Base-by-base conservation (phyloP, 2,113 vertebrate genomes). In the Halcyon malimbica region DNA sequence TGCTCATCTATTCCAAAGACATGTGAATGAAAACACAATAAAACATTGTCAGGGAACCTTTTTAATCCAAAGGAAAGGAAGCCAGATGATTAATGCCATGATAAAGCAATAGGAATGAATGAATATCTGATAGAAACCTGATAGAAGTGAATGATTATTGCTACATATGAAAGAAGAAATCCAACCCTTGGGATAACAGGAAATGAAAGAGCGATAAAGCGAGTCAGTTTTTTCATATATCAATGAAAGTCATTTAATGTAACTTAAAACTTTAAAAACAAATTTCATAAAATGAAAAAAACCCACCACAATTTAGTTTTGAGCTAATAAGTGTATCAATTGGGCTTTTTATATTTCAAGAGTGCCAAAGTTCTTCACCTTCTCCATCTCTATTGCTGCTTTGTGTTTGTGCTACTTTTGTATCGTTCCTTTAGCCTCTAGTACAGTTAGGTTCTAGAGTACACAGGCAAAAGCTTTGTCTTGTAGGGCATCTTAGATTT, bases 121-220 rank as follows among this genome's bases (percentile, higher is more conserved):
- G 16, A 76, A 83, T 64, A 46, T 59, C 37, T 68, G n/a, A 60
- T 62, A 56, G 21, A 84, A 69, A 70, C 31, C 28, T 87, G 46
- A 54, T 59, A 63, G 23, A 90, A 94, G 56, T 17, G 26, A 90
- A 35, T 71, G 7, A 50, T 54, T 87, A 31, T 64, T 75, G 39
- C 16, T 48, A 2, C 5, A 14, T 79, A 10, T 64, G 35, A 87
- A 18, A 76, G 51, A 46, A 79, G 53, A 53, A 50, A 50, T 3
- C 31, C 17, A 70, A 42, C 14, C 6, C 23, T 60, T 0, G 0
- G 53, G 33, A 71, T 87, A 83, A 79, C 26, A 90, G 82, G 85
- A 96, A 91, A 85, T 95, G 62, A 95, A 79, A 67, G 37, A 33
- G 9, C 20, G 65, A 85, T 82, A 96, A 90, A 48, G 59, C 14